phyloP scores from a whole-genome alignment of 92 coral and sea anemone genomes.

The Zoanthus sociatus region DNA sequence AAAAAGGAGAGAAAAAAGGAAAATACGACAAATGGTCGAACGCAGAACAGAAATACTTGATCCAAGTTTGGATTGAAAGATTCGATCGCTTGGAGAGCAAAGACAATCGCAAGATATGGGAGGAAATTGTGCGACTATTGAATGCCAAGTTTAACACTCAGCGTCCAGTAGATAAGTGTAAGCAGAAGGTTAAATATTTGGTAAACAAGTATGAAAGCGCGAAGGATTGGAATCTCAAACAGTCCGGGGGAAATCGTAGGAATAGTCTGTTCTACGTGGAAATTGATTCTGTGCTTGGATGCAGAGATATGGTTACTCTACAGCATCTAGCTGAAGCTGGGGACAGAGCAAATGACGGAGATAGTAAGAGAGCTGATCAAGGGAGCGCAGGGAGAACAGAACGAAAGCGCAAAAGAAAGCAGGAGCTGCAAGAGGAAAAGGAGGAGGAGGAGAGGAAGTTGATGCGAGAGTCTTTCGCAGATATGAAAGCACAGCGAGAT shows the following conservation, averaged over 20 bases:
- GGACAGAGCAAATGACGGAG: conserved; percentile 5
- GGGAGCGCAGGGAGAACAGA: conserved; percentile 28
- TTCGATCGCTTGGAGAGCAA: conserved; percentile 53
- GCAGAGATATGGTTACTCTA: conserved; percentile 34
- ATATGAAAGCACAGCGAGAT: conserved; percentile 53
- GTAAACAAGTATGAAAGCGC: not conserved
- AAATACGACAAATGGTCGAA: conserved; percentile 57
- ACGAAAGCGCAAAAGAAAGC: conserved; percentile 30
- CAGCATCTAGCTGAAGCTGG: conserved; percentile 30
- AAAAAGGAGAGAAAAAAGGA: conserved; percentile 10
- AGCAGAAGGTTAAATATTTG: conserved; percentile 1
- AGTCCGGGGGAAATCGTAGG: conserved; percentile 30
- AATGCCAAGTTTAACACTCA: conserved; percentile 35
- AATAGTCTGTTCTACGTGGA: conserved; percentile 28
- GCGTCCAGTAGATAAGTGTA: conserved; percentile 26
- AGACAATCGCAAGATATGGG: conserved; percentile 46
- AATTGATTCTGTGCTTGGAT: conserved; percentile 44
- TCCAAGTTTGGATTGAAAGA: conserved; percentile 56
- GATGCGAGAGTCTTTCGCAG: not conserved
- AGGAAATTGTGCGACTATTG: conserved; percentile 17
- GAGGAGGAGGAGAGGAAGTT: conserved; percentile 57
- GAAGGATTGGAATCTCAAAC: conserved; percentile 26
- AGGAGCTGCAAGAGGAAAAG: conserved; percentile 32
- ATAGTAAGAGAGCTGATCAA: not conserved
- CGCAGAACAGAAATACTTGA: conserved; percentile 41